Percentiles rank a stretch among this genome's conserved stretches.
phyloP scores from a whole-genome alignment of 2,888 invertebrate species.

The Dorcus parallelipipedus region DNA sequence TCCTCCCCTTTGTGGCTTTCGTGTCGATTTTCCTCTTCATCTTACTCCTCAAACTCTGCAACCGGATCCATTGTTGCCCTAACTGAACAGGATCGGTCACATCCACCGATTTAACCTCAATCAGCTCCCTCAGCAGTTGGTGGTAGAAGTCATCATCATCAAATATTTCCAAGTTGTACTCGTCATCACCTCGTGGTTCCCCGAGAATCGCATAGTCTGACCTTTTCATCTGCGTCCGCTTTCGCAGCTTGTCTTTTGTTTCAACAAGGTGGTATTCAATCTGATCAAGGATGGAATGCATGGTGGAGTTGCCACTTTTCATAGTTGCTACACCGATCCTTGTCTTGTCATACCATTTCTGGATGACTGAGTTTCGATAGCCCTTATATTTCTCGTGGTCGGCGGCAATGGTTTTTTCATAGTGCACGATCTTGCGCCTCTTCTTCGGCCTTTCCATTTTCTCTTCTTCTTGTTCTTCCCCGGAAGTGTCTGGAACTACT shows the following conservation, averaged over 20 bases:
- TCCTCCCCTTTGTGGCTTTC: conserved; percentile 90
- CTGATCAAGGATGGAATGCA: conserved; percentile 65
- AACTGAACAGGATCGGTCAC: conserved; percentile 81
- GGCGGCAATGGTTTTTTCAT: conserved; percentile 55
- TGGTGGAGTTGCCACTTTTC: conserved; percentile 53
- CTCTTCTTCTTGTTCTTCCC: conserved; percentile 30
- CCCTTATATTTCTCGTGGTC: conserved; percentile 60
- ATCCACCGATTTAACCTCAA: conserved; percentile 84
- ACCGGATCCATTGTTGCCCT: conserved; percentile 84
- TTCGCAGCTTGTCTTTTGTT: conserved; percentile 65
- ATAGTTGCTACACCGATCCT: conserved; percentile 64
- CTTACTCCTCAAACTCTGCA: conserved; percentile 88
- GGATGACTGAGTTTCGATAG: conserved; percentile 77
- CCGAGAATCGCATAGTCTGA: conserved; percentile 70
- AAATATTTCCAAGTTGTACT: conserved; percentile 80
- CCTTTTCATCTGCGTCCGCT: conserved; percentile 75
- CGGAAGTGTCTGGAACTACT: conserved; percentile 29
- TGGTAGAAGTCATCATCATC: conserved; percentile 98
- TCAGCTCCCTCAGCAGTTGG: conserved; percentile 84
- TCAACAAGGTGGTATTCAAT: conserved; percentile 83
- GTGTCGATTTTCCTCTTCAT: conserved; percentile 93
- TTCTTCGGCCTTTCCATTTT: conserved; percentile 31
- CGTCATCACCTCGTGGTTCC: conserved; percentile 23
- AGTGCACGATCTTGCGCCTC: conserved; percentile 59
- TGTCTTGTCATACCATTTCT: conserved; percentile 95